Base-by-base conservation (phyloP, 2,113 vertebrate genomes). In the Pelobates fuscus region DNA sequence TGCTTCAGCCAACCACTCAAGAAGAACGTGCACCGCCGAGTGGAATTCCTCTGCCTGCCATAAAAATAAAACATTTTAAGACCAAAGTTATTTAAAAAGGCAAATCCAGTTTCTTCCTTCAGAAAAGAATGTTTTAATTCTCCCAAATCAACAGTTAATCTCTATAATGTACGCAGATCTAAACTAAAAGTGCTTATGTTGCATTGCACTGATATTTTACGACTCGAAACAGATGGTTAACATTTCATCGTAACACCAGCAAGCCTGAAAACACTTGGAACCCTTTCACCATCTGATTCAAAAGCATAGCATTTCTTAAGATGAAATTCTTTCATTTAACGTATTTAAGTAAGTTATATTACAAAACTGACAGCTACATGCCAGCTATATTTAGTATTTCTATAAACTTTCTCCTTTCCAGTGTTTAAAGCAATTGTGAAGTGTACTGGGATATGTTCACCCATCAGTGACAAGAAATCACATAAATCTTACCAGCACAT, bases 1-100 rank as follows among this genome's bases (percentile, higher is more conserved):
- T 0, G 96, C 97, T 84, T 99, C 96, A 8, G 97, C 96, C 80
- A 98, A 87, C 97, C 97, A 98, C 79, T 98, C 97, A 84, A 99
- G 79, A 70, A 99, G 91, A 70, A 95, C 91, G 5, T 98, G 97
- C 60, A 98, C 96, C 15, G 95, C 93, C 0, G 96, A 94, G 85
- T 98, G 97, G 82, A 99, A 99, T 80, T 98, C 96, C 83, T 99
- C 96, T 21, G 96, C 96, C 96, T 99, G 85, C 15, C 71, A 80
- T 66, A n/a, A 66, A 43, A 7, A 65, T 0, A 1, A 32, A 26
- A 70, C 1, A 27, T 20, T 25, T 4, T 43, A 84, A 41, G 2
- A 10, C 29, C 23, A 65, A 2, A 7, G 2, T 26, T 70, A 57
- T 37, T 37, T 37, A 1, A 37, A 37, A 37, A 37, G 10, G 10